These are phyloP conservation scores for Orthosia cruda DNA, from an alignment of 2,888 invertebrate genomes.

Conservation along the genomic window DNA sequence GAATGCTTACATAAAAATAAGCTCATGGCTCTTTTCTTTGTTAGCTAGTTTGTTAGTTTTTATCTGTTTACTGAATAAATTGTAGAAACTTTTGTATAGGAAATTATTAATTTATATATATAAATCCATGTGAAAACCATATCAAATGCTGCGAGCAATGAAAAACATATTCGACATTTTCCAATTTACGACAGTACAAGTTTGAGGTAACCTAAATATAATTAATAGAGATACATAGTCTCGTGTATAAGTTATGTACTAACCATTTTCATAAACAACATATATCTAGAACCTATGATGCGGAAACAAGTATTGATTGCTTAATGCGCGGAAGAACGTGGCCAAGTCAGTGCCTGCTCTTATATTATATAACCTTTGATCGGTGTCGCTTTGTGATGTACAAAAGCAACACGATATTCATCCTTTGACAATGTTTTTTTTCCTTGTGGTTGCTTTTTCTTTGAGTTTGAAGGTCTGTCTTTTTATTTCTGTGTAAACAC, in stretches of 20 bases:
- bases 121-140: neutral
- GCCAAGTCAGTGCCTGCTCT: slow-evolving; percentile 34
- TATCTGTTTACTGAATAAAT: neutral
- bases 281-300: slow-evolving; percentile 33
- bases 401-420: slow-evolving; percentile 39
- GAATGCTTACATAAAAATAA: neutral
- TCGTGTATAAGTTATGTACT: slow-evolving; percentile 1
- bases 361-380: slow-evolving; percentile 45
- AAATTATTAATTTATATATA: neutral
- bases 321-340: slow-evolving; percentile 51
- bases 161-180: no score
- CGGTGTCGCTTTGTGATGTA: slow-evolving; percentile 36
- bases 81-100: neutral
- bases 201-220: neutral
- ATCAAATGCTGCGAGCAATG: neutral
- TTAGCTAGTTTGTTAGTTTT: no score
- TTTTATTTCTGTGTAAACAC: neutral
- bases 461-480: neutral
- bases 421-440: slow-evolving; percentile 12
- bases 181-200: neutral
- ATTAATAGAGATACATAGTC: neutral
- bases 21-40: neutral
- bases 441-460: neutral
- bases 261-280: slow-evolving; percentile 24
- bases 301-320: slow-evolving; percentile 54